phyloP scores from a whole-genome alignment of 2,113 vertebrate genomes.

The Cephalopholis sonnerati region DNA sequence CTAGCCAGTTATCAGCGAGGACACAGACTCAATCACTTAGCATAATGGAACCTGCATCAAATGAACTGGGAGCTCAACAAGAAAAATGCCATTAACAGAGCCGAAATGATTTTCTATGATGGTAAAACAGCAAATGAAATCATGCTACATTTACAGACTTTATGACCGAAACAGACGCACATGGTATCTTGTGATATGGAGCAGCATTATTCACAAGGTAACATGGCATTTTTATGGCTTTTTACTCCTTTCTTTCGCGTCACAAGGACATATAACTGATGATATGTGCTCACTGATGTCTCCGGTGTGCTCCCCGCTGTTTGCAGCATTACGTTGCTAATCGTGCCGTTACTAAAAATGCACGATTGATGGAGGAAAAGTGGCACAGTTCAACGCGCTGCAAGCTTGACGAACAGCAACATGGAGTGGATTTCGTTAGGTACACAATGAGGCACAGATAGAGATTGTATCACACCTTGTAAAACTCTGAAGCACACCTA shows the following conservation, averaged over 20 bases:
- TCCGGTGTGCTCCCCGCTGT: background rate
- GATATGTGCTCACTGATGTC: background rate
- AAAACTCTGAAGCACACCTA: slow-evolving; percentile 68
- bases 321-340: background rate
- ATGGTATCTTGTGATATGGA: slow-evolving; percentile 21
- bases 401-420: slow-evolving; percentile 30
- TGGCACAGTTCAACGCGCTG: background rate
- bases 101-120: slow-evolving; percentile 64
- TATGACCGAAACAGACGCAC: slow-evolving; percentile 54
- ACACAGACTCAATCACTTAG: slow-evolving; percentile 75
- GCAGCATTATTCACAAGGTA: slow-evolving; percentile 40
- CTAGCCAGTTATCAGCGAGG: slow-evolving; percentile 76
- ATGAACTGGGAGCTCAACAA: slow-evolving; percentile 65
- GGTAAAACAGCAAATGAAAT: slow-evolving; percentile 67
- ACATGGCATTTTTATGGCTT: slow-evolving; percentile 26
- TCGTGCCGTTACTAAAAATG: slow-evolving; percentile 4
- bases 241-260: slow-evolving; percentile 3
- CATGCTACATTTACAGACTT: slow-evolving; percentile 51
- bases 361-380: slow-evolving; percentile 6
- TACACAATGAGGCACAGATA: slow-evolving; percentile 52
- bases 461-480: slow-evolving; percentile 60
- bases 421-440: slow-evolving; percentile 19
- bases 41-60: slow-evolving; percentile 82
- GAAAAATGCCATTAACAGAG: slow-evolving; percentile 73
- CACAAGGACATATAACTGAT: background rate